Evolutionary conservation across 2,888 invertebrate genomes (phyloP), one percentile per base, ranked within the genome.

Genomic region (Dusona sp.): DNA sequence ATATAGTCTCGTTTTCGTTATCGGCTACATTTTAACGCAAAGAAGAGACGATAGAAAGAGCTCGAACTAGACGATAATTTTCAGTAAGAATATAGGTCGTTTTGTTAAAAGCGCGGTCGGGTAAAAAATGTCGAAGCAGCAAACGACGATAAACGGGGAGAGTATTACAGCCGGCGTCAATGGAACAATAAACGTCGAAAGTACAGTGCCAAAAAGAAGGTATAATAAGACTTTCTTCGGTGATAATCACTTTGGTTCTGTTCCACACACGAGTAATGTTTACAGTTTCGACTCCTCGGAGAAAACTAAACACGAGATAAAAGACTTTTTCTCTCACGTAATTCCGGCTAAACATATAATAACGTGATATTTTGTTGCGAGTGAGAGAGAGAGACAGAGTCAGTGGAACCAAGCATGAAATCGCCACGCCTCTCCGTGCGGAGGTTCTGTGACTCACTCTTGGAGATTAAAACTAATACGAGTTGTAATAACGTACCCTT

Each of bases 121-220:
- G 29, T 8, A 2, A 9, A 65, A 80, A 72, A 85, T 85, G 87
- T 88, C 88, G 72, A 79, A 83, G 54, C 54, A 83, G 54, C 54
- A 57, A 48, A 33, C 16, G 48, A 48, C 79, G 64, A 73, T 45
- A 16, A 81, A 68, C 74, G 74, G 61, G n/a, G 78, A 65, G n/a
- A 70, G 68, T 42, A 65, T 68, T 19, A 45, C 25, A 57, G 80
- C 81, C 77, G 84, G 83, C 57, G 75, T 82, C 64, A 89, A 88
- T 74, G 92, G 90, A n/a, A 89, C 90, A 48, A 90, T 87, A 42
- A 81, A 84, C 57, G 90, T 92, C 68, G 84, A 90, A 77, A 92
- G 92, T 79, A 90, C 87, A 42, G 89, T 93, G 16, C 93, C 93
- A 29, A 92, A 90, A 90, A 89, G 88, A 89, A 93, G 93, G 93